These are phyloP conservation scores for Trichechus manatus DNA, from an alignment of 2,113 vertebrate genomes.

Conservation along the genomic window DNA sequence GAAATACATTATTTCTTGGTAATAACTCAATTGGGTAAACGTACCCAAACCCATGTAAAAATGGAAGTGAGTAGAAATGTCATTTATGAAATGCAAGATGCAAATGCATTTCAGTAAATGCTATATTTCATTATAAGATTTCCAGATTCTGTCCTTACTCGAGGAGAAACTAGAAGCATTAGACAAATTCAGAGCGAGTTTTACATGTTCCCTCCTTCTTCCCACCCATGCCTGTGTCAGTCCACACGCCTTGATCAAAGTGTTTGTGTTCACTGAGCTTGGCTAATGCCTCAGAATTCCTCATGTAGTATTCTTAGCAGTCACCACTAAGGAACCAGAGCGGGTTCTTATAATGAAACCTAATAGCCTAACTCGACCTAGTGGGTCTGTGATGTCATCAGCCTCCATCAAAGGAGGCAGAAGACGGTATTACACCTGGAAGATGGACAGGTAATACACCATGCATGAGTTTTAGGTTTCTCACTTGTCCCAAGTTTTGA, in stretches of 20 bases:
- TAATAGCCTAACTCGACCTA: too few species aligned
- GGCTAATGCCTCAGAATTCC: background rate
- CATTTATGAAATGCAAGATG: background rate
- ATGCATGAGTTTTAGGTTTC: background rate
- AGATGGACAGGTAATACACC: background rate
- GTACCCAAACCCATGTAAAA: background rate
- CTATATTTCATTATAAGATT: background rate
- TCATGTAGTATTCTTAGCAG: background rate
- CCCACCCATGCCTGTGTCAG: background rate
- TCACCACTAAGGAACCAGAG: background rate
- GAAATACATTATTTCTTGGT: slow-evolving; percentile 5
- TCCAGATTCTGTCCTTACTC: background rate
- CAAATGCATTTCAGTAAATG: background rate
- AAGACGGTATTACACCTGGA: background rate
- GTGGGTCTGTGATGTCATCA: too few species aligned
- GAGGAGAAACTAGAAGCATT: background rate
- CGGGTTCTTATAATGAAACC: background rate
- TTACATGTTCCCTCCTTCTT: background rate
- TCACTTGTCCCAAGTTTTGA: background rate
- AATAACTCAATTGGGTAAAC: background rate
- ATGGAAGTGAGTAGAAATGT: slow-evolving; percentile 24
- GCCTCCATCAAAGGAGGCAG: too few species aligned
- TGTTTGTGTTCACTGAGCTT: background rate
- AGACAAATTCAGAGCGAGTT: background rate
- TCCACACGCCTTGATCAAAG: background rate